phyloP scores from a whole-genome alignment of 2,797 vertebrate genomes.

The Gastrophryne carolinensis region DNA sequence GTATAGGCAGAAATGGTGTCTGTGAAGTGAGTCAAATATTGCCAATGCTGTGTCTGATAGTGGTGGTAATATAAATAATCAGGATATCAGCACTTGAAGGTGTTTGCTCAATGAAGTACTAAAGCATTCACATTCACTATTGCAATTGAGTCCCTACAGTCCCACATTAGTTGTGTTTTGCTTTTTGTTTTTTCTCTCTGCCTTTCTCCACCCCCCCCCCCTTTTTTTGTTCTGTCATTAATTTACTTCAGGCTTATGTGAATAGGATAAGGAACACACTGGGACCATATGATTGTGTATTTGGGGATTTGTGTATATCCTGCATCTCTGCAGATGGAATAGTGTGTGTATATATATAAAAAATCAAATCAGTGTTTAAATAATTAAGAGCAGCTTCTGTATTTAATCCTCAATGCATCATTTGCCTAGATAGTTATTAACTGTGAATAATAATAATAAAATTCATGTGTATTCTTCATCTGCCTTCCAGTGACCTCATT shows the following conservation, averaged over 20 bases:
- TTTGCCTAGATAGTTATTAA: conserved; percentile 82
- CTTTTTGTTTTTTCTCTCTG: background rate
- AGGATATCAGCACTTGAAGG: background rate
- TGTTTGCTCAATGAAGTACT: background rate
- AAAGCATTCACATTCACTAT: background rate
- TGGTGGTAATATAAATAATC: background rate
- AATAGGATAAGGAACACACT: conserved; percentile 58
- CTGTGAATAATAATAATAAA: conserved; percentile 80
- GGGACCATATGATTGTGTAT: conserved; percentile 80
- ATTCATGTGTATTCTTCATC: conserved; percentile 75
- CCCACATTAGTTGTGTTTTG: background rate
- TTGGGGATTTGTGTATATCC: conserved; percentile 81
- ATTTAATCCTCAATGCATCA: conserved; percentile 77
- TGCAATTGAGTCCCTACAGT: background rate
- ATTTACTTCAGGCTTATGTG: conserved; percentile 63
- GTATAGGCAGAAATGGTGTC: background rate
- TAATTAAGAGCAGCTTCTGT: conserved; percentile 78
- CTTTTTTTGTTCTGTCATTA: conserved; percentile 57
- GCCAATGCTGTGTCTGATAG: background rate
- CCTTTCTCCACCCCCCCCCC: conserved; percentile 57
- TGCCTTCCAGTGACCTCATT: conserved; percentile 58
- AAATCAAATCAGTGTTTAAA: conserved; percentile 77
- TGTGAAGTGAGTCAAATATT: background rate
- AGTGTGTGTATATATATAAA: conserved; percentile 78
- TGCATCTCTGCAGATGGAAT: conserved; percentile 78